These are phyloP conservation scores for Halesus radiatus DNA, from an alignment of 1,140 invertebrate species.

Conservation along the genomic window DNA sequence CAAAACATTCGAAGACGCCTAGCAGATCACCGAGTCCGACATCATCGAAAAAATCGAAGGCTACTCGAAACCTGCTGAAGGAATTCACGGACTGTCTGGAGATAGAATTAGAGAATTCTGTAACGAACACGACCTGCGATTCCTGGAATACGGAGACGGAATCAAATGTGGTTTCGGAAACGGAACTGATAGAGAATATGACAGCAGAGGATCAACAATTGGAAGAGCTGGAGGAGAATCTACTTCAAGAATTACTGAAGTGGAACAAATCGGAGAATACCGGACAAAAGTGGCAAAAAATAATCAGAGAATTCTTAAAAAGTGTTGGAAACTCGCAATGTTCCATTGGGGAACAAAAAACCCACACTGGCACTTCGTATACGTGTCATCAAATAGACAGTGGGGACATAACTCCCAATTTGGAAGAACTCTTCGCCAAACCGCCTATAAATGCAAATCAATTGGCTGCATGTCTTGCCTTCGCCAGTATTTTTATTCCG, in stretches of 20 bases:
- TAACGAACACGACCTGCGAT: too few relatives aligned
- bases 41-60: too few relatives aligned
- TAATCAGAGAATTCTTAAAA: background rate
- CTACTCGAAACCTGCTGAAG: too few relatives aligned
- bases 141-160: too few relatives aligned
- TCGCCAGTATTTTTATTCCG: slow-evolving; percentile 15
- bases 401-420: slow-evolving; percentile 13
- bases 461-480: slow-evolving; percentile 22
- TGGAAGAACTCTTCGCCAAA: background rate
- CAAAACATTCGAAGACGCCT: too few relatives aligned
- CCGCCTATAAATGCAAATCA: slow-evolving; percentile 16
- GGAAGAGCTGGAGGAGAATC: too few relatives aligned
- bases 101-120: too few relatives aligned
- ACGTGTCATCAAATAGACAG: background rate
- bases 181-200: too few relatives aligned
- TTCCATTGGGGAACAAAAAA: slow-evolving; percentile 2
- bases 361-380: slow-evolving; percentile 4
- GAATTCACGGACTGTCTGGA: too few relatives aligned
- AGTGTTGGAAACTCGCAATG: background rate
- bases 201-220: too few relatives aligned
- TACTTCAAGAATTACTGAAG: background rate
- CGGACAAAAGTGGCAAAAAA: background rate
- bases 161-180: too few relatives aligned
- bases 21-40: too few relatives aligned
- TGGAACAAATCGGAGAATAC: slow-evolving; percentile 9